A percentile compares a stretch with the other conserved stretches of the same genome.
Conservation (phyloP, 2,888 invertebrate species). For the Netelia melanura region DNA sequence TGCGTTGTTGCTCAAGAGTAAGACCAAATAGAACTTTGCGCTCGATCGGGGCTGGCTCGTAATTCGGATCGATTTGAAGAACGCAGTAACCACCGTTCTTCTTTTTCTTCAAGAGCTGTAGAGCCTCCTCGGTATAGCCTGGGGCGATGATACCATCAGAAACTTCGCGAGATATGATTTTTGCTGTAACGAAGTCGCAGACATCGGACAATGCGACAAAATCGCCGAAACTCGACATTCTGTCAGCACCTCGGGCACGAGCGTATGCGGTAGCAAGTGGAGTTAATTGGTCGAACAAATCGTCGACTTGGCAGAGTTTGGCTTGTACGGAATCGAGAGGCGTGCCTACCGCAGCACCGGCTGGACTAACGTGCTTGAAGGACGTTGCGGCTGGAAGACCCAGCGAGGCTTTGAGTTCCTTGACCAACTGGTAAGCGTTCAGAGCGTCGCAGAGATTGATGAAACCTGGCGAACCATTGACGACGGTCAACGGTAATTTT, state of each 20-base stretch:
- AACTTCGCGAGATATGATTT: conserved; percentile 96
- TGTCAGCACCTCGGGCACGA: conserved; percentile 97
- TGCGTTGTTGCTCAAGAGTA: conserved; percentile 94
- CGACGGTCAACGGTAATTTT: conserved; percentile 93
- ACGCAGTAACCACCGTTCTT: conserved; percentile 97
- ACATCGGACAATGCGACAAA: conserved; percentile 97
- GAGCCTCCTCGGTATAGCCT: conserved; percentile 93
- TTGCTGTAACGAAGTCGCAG: conserved; percentile 96
- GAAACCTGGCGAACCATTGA: conserved; percentile 98
- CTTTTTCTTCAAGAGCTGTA: conserved; percentile 95
- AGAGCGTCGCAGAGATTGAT: conserved; percentile 99
- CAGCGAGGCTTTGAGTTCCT: conserved; percentile 92
- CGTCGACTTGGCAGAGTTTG: conserved; percentile 96
- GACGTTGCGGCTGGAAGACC: conserved; percentile 96
- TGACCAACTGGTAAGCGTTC: conserved; percentile 98
- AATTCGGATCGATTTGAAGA: conserved; percentile 95
- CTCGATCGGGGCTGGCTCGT: conserved; percentile 93
- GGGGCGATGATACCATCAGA: conserved; percentile 99
- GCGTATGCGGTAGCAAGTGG: conserved; percentile 97
- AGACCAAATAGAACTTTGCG: conserved; percentile 94
- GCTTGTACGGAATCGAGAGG: conserved; percentile 92
- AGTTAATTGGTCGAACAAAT: conserved; percentile 90
- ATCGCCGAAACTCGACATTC: conserved; percentile 99
- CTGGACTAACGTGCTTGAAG: conserved; percentile 99
- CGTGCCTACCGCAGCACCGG: conserved; percentile 97